These are phyloP conservation scores for Meandrina meandrites DNA, from an alignment of 92 coral and sea anemone genomes.

Conservation along the genomic window DNA sequence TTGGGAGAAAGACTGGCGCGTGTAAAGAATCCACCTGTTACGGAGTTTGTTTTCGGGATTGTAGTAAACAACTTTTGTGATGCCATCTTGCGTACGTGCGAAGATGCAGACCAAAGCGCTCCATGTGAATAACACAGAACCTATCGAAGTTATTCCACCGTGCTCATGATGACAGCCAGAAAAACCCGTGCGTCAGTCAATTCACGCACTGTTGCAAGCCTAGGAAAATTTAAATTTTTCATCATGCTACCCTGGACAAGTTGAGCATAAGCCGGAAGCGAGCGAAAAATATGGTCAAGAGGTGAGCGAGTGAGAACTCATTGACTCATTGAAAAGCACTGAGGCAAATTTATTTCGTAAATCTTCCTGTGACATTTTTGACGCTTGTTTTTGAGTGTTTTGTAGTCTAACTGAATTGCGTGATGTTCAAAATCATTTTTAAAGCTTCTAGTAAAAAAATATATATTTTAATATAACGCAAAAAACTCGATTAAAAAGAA, in stretches of 20 bases:
- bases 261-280: neutral
- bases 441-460: no score
- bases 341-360: neutral
- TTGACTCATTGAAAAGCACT: neutral
- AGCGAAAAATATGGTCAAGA: neutral
- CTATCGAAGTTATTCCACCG: neutral
- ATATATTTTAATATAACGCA: no score
- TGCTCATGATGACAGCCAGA: neutral
- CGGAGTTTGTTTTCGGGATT: neutral
- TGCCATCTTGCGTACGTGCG: neutral
- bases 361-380: no score
- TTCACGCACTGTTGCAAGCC: neutral
- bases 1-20: neutral
- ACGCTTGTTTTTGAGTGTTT: no score
- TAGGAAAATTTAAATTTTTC: neutral
- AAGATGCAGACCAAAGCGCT: neutral
- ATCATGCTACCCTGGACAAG: neutral
- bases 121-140: neutral
- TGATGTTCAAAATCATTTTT: no score
- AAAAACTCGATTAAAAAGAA: no score
- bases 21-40: slow-evolving; percentile 3
- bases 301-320: neutral
- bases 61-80: neutral
- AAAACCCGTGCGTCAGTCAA: neutral
- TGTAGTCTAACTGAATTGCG: no score